phyloP scores from a whole-genome alignment of 2,888 invertebrate genomes.

The Mermis nigrescens region DNA sequence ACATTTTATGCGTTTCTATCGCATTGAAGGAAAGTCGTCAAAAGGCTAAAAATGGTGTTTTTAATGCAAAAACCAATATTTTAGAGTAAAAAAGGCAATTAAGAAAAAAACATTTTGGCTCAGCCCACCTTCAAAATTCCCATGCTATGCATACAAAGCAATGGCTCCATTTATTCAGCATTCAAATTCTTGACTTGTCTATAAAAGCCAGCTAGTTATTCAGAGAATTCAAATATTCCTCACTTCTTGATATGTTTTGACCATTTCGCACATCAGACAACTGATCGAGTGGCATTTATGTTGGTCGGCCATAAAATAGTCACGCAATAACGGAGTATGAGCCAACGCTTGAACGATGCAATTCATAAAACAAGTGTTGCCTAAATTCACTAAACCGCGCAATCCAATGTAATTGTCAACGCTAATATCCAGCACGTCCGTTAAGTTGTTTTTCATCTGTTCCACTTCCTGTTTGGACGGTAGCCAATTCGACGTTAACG shows the following conservation, averaged over 20 bases:
- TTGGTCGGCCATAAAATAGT: conserved; percentile 80
- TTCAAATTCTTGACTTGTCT: too few relatives aligned
- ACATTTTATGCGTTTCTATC: too few relatives aligned
- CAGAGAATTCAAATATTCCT: too few relatives aligned
- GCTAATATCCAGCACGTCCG: neutral
- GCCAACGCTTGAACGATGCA: conserved; percentile 72
- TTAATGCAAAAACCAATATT: too few relatives aligned
- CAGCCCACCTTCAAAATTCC: too few relatives aligned
- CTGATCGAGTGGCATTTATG: conserved; percentile 54
- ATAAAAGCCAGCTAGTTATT: too few relatives aligned
- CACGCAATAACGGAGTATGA: conserved; percentile 77
- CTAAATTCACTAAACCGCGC: conserved; percentile 78
- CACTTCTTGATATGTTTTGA: conserved; percentile 75
- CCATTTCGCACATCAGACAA: conserved; percentile 77
- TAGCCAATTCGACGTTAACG: conserved; percentile 17
- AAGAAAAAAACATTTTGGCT: too few relatives aligned
- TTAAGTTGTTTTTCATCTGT: conserved; percentile 6
- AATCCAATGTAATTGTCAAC: conserved; percentile 41
- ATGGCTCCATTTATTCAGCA: too few relatives aligned
- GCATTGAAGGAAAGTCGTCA: too few relatives aligned
- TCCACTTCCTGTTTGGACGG: conserved; percentile 14
- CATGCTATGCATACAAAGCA: too few relatives aligned
- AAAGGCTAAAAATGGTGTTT: too few relatives aligned
- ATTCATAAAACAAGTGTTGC: conserved; percentile 96
- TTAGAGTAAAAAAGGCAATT: too few relatives aligned